phyloP scores from a whole-genome alignment of 1,140 invertebrate species.

The Cherax destructor region DNA sequence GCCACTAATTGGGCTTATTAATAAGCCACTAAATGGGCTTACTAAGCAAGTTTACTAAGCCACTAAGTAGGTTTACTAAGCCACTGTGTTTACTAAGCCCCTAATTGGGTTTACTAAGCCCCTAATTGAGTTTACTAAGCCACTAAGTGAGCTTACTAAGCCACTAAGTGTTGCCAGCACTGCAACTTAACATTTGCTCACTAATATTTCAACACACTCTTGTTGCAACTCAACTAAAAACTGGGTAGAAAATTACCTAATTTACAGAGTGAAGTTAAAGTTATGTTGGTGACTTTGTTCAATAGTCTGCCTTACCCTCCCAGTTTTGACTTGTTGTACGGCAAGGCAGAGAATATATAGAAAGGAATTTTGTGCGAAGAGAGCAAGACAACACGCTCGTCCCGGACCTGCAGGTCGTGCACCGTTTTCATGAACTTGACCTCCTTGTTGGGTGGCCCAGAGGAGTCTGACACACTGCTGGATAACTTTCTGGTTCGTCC shows the following conservation, averaged over 20 bases:
- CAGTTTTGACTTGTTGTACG: conserved; percentile 82
- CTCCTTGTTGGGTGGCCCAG: conserved; percentile 76
- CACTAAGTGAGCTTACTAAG: neutral
- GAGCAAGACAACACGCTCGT: conserved; percentile 86
- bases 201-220: neutral
- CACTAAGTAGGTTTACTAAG: too few relatives aligned
- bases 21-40: too few relatives aligned
- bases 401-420: conserved; percentile 80
- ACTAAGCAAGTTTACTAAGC: too few relatives aligned
- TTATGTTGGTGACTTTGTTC: neutral
- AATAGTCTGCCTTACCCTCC: conserved; percentile 14
- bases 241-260: neutral
- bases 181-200: neutral
- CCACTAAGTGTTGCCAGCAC: neutral
- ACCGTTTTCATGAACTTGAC: conserved; percentile 76
- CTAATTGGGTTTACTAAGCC: too few relatives aligned
- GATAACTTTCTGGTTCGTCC: conserved; percentile 60
- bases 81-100: too few relatives aligned
- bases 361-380: conserved; percentile 84
- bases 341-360: conserved; percentile 88
- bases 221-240: conserved; percentile 10
- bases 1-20: too few relatives aligned
- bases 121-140: too few relatives aligned
- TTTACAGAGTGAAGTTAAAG: neutral
- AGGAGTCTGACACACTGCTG: conserved; percentile 64